phyloP scores from a whole-genome alignment of 2,113 vertebrate species.

The Lagopus muta region DNA sequence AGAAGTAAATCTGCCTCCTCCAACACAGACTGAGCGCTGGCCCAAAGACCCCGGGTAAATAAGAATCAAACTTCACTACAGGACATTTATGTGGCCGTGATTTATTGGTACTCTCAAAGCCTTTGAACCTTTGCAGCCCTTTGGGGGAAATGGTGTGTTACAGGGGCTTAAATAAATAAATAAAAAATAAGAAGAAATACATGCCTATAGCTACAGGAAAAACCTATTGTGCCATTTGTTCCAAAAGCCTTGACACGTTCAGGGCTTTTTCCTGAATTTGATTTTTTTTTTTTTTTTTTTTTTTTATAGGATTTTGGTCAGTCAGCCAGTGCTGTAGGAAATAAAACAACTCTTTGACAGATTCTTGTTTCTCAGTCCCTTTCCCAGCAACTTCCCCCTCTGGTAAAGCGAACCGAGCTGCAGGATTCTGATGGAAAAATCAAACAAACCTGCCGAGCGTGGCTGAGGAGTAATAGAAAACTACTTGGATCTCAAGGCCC shows the following conservation, averaged over 20 bases:
- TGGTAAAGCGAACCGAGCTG: constrained; percentile 58
- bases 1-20: constrained; percentile 75
- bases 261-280: constrained; percentile 69
- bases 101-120: constrained; percentile 73
- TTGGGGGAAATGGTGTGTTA: constrained; percentile 65
- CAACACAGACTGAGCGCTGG: constrained; percentile 71
- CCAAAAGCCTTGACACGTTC: constrained; percentile 62
- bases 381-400: constrained; percentile 31
- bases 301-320: constrained; percentile 64
- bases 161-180: constrained; percentile 76
- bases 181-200: constrained; percentile 66
- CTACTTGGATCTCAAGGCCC: constrained; percentile 65
- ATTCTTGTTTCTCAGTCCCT: constrained; percentile 46
- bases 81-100: constrained; percentile 74
- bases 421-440: constrained; percentile 70
- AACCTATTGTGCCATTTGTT: constrained; percentile 57
- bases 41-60: constrained; percentile 77
- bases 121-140: constrained; percentile 69
- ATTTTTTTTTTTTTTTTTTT: constrained; percentile 54
- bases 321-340: constrained; percentile 60
- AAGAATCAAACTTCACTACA: constrained; percentile 75
- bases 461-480: constrained; percentile 59
- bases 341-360: constrained; percentile 65
- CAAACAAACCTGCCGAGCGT: constrained; percentile 57
- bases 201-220: constrained; percentile 46